Base-by-base conservation (phyloP, 1,140 invertebrate species). In the Pissodes strobi region DNA sequence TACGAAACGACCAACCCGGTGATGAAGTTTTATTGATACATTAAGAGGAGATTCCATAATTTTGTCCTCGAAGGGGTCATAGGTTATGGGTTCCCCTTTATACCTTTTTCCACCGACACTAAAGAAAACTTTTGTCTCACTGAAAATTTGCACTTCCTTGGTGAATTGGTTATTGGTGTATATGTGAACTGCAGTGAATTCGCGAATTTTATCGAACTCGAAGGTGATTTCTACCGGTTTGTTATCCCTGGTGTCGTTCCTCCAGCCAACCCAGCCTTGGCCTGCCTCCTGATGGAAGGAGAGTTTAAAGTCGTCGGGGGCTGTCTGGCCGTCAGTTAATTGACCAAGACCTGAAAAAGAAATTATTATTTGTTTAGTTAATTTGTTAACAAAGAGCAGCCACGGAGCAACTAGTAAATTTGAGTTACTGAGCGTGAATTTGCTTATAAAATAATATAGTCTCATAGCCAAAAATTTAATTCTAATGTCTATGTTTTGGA, bases 241-340 rank as follows among this genome's bases (percentile, higher is more conserved):
- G 1, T 82, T 81, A n/a, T 82, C 79, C 6, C 87, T 82, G 1
- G 84, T 84, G 69, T 94, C 92, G 79, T 94, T 94, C 65, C 86
- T 85, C 94, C 94, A 97, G 0, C 94, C 94, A 9, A 97, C 90
- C 94, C 94, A 97, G 23, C 90, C 89, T 76, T 90, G 89, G 49
- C 80, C 1, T 85, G 85, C 18, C 85, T 90, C 78, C 30, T 85
- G 84, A 66, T 83, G 82, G 56, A 83, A 85, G 58, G 87, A 82
- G 66, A 85, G 78, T 74, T 90, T 88, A 76, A 92, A 92, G 77
- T 93, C 88, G 70, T 85, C 83, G 25, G 82, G 82, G 1, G 81
- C 83, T 2, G 77, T 71, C 25, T 79, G 72, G 1, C 82, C 82
- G 66, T 97, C 93, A 8, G 88, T 90, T 55, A 97, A 82, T 74